Conservation (phyloP, 2,888 invertebrate species). For the Drosophila maculinotata region DNA sequence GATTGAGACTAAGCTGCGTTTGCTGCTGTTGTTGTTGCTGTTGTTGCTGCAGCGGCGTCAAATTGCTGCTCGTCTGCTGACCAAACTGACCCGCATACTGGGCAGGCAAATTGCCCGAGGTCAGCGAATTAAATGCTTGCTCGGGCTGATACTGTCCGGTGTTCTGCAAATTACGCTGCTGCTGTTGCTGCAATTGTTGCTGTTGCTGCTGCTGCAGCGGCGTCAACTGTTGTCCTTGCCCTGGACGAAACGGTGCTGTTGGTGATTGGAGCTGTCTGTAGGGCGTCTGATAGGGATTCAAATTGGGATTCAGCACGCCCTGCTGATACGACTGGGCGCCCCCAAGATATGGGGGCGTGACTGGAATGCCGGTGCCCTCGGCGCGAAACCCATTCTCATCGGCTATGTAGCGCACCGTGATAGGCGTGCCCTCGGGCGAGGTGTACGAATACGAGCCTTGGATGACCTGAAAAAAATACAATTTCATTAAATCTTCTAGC, state of each 20-base stretch:
- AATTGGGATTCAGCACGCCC: slow-evolving; percentile 79
- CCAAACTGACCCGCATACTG: slow-evolving; percentile 72
- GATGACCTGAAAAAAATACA: slow-evolving; percentile 86
- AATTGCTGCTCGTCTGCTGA: slow-evolving; percentile 57
- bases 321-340: slow-evolving; percentile 80
- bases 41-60: slow-evolving; percentile 53
- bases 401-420: slow-evolving; percentile 89
- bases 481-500: background rate
- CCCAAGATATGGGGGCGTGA: slow-evolving; percentile 82
- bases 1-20: slow-evolving; percentile 50
- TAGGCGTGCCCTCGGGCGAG: slow-evolving; percentile 90
- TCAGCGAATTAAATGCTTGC: slow-evolving; percentile 70
- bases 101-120: slow-evolving; percentile 57
- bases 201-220: slow-evolving; percentile 79
- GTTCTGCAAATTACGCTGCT: slow-evolving; percentile 63
- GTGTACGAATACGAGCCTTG: slow-evolving; percentile 92
- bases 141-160: slow-evolving; percentile 83
- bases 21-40: slow-evolving; percentile 71
- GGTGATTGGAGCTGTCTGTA: slow-evolving; percentile 76
- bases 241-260: slow-evolving; percentile 66
- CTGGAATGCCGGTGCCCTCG: slow-evolving; percentile 84
- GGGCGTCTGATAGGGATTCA: slow-evolving; percentile 83
- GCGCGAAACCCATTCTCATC: slow-evolving; percentile 89
- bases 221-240: slow-evolving; percentile 78
- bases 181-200: slow-evolving; percentile 70